Evolutionary conservation across 1,140 invertebrate genomes (phyloP).

Genomic region (Drosophila sulfurigaster): DNA sequence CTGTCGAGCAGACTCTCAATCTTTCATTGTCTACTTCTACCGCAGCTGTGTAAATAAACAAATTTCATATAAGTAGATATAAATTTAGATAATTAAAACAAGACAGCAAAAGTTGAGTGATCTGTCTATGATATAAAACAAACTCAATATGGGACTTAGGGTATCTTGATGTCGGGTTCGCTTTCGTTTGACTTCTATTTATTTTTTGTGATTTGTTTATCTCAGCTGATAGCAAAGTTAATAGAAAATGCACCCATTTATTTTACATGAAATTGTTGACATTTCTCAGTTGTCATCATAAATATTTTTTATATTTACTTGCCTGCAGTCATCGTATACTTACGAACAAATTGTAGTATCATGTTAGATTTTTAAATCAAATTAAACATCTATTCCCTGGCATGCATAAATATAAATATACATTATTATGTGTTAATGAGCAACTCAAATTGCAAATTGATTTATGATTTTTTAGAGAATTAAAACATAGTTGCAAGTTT

Average conservation of each 20-base stretch:
- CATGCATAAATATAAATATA: no score
- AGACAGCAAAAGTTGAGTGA: constrained; percentile 30
- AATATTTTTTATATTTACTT: constrained; percentile 45
- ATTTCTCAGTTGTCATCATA: constrained; percentile 41
- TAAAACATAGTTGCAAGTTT: no score
- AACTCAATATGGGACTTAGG: constrained; percentile 1
- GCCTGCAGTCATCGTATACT: not conserved
- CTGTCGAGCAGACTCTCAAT: no score
- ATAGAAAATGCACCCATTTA: constrained; percentile 44
- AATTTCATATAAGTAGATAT: constrained; percentile 38
- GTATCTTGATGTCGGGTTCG: not conserved
- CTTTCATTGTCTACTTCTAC: no score
- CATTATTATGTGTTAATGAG: no score
- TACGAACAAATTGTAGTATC: not conserved
- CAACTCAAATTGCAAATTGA: no score
- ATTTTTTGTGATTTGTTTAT: constrained; percentile 58
- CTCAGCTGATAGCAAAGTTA: constrained; percentile 56
- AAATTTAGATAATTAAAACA: constrained; percentile 29
- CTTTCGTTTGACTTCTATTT: constrained; percentile 37
- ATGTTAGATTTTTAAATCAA: no score
- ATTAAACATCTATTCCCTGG: no score
- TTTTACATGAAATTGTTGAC: constrained; percentile 22
- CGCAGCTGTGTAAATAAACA: constrained; percentile 68
- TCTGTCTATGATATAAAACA: constrained; percentile 11
- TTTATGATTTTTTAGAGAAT: no score